Evolutionary conservation across 2,888 invertebrate species (phyloP).

Genomic region (Osedax fenrisi): DNA sequence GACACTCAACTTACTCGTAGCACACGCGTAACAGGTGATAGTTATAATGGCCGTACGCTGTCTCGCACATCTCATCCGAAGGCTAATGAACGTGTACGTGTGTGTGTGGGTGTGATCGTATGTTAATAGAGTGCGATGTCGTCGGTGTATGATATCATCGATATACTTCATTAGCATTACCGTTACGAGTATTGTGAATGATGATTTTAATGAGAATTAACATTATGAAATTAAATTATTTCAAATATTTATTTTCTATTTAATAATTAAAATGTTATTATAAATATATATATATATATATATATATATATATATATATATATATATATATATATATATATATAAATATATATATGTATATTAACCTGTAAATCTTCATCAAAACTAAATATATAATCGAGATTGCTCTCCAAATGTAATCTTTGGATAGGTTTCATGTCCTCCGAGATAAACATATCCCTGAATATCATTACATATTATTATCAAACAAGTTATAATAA

Average conservation of each 20-base stretch:
- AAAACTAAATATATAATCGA: conserved; percentile 47
- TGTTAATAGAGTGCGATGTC: too few relatives aligned
- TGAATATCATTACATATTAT: too few relatives aligned
- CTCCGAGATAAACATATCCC: conserved; percentile 49
- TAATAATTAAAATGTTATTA: too few relatives aligned
- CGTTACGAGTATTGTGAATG: too few relatives aligned
- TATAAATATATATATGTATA: conserved; percentile 14
- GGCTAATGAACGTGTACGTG: conserved; percentile 44
- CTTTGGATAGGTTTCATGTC: conserved; percentile 43
- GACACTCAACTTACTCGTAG: conserved; percentile 46
- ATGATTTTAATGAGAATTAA: too few relatives aligned
- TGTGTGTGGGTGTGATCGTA: too few relatives aligned
- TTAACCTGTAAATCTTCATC: conserved; percentile 42
- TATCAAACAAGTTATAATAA: not conserved
- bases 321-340: conserved; percentile 11
- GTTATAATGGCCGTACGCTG: conserved; percentile 48
- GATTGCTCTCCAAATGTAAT: conserved; percentile 44
- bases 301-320: not conserved
- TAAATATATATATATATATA: conserved; percentile 2
- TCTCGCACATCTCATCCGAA: conserved; percentile 47
- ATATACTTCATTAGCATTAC: too few relatives aligned
- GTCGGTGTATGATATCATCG: too few relatives aligned
- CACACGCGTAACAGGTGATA: conserved; percentile 41
- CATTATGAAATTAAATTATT: too few relatives aligned
- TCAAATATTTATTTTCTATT: too few relatives aligned